These are phyloP conservation scores for Tillus elongatus DNA, from an alignment of 2,888 invertebrate genomes.

Conservation along the genomic window DNA sequence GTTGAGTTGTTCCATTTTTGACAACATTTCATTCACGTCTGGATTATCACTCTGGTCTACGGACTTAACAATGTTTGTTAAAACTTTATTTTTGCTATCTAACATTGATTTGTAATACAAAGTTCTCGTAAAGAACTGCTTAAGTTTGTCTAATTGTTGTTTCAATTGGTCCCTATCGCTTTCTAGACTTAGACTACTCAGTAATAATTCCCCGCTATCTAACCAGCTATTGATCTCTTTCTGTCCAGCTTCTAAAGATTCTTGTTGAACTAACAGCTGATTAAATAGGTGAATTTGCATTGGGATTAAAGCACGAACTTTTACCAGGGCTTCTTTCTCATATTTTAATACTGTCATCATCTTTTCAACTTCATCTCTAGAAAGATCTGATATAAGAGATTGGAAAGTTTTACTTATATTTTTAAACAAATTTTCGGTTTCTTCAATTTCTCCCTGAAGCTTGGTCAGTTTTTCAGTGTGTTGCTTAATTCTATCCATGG, in stretches of 20 bases:
- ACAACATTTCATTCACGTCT: slow-evolving; percentile 60
- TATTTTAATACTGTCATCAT: slow-evolving; percentile 83
- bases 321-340: slow-evolving; percentile 80
- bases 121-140: slow-evolving; percentile 78
- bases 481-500: slow-evolving; percentile 66
- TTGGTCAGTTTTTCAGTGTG: slow-evolving; percentile 70
- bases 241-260: slow-evolving; percentile 80
- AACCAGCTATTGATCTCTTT: slow-evolving; percentile 81
- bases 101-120: slow-evolving; percentile 89
- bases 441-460: slow-evolving; percentile 73
- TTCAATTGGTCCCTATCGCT: slow-evolving; percentile 65
- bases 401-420: slow-evolving; percentile 87
- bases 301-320: slow-evolving; percentile 73
- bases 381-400: slow-evolving; percentile 77
- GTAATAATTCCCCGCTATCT: slow-evolving; percentile 68
- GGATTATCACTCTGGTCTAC: slow-evolving; percentile 67
- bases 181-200: slow-evolving; percentile 50
- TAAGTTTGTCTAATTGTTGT: slow-evolving; percentile 70
- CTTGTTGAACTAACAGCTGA: slow-evolving; percentile 78
- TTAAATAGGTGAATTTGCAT: slow-evolving; percentile 73
- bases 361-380: slow-evolving; percentile 81
- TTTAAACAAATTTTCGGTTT: slow-evolving; percentile 83
- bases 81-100: slow-evolving; percentile 90
- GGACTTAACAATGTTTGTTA: slow-evolving; percentile 74
- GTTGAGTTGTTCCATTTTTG: slow-evolving; percentile 70